Conservation (phyloP, 2,113 vertebrate genomes). For the Leucoraja erinaceus region DNA sequence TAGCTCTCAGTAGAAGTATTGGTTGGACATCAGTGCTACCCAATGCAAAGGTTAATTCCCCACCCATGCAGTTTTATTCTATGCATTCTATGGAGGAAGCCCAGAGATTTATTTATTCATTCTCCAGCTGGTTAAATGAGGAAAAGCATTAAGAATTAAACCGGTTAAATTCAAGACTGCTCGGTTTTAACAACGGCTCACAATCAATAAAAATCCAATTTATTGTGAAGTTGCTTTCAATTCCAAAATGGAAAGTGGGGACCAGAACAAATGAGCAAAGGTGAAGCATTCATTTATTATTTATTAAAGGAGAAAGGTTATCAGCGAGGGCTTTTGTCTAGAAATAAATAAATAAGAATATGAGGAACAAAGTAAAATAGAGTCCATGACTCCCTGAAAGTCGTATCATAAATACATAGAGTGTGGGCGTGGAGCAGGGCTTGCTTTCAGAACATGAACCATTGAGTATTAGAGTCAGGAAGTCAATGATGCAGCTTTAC, state of each 20-base stretch:
- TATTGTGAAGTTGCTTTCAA: constrained; percentile 4
- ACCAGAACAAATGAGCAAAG: not conserved
- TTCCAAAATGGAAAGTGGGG: not conserved
- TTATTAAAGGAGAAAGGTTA: not conserved
- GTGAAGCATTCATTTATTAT: constrained; percentile 6
- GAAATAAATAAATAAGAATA: not conserved
- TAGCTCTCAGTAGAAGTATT: too few species aligned
- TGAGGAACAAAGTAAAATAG: not conserved
- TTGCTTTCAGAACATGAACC: too few species aligned
- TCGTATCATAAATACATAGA: too few species aligned
- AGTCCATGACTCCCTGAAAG: too few species aligned
- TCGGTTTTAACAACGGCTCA: not conserved
- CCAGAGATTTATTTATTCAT: not conserved
- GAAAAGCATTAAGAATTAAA: not conserved
- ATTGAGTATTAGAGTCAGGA: too few species aligned
- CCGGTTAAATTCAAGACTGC: not conserved
- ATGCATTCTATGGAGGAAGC: too few species aligned
- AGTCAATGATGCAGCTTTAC: too few species aligned
- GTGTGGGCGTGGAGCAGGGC: too few species aligned
- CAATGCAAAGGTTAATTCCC: not conserved
- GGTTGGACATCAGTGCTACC: too few species aligned
- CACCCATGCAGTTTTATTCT: not conserved
- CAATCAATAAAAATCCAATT: constrained; percentile 29
- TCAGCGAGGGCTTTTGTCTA: not conserved
- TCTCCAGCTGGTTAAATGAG: not conserved